Evolutionary conservation across 2,797 vertebrate genomes (phyloP).

Genomic region (Centroberyx gerrardi): DNA sequence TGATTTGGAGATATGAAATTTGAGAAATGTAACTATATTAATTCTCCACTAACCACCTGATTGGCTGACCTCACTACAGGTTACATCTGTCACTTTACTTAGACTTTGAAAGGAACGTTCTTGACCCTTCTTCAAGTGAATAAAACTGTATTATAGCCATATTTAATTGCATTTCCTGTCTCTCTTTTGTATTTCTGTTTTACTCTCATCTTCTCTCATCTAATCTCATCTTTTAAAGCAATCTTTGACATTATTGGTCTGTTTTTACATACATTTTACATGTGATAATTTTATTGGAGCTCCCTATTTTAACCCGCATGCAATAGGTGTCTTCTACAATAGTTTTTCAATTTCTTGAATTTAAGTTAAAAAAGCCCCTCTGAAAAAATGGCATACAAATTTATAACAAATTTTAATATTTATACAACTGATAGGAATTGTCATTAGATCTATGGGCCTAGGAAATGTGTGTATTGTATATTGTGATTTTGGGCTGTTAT

Average conservation of each 20-base stretch:
- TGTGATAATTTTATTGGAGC: too few relatives aligned
- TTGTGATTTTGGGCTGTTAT: not conserved
- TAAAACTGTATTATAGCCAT: not conserved
- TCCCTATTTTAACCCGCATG: not conserved
- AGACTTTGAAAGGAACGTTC: not conserved
- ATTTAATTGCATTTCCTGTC: too few relatives aligned
- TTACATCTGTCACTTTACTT: conserved; percentile 5
- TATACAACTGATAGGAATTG: too few relatives aligned
- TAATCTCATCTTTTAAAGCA: not conserved
- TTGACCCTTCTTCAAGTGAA: not conserved
- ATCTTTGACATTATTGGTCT: not conserved
- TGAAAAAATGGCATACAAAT: not conserved
- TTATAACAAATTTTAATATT: not conserved
- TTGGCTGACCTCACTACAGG: not conserved
- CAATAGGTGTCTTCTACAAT: not conserved
- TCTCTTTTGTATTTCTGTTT: not conserved
- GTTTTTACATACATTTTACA: too few relatives aligned
- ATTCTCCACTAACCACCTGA: not conserved
- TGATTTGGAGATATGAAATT: too few relatives aligned
- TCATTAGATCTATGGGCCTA: too few relatives aligned
- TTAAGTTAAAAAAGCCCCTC: not conserved
- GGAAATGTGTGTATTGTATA: not conserved
- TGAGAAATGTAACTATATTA: too few relatives aligned
- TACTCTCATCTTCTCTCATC: too few relatives aligned
- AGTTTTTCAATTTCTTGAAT: not conserved